These are phyloP conservation scores for Muraenolepis orangiensis DNA, from an alignment of 2,797 vertebrate genomes.

Conservation along the genomic window DNA sequence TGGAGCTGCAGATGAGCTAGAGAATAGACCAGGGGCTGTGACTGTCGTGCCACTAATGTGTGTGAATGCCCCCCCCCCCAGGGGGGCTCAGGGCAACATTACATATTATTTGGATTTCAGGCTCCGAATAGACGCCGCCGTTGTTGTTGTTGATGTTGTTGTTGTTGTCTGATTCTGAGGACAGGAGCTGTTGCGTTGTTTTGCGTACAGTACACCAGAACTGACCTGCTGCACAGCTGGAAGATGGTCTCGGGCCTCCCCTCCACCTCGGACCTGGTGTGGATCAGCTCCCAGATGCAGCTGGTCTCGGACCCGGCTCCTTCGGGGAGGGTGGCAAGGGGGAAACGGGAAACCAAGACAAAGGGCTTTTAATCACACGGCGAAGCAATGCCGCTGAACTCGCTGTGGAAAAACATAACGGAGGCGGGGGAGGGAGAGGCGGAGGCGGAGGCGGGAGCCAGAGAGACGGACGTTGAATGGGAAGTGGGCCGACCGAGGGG, in stretches of 20 bases:
- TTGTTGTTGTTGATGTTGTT: neutral
- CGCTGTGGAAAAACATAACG: neutral
- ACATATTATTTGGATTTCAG: neutral
- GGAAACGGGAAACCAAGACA: constrained; percentile 52
- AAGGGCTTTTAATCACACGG: neutral
- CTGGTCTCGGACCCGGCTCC: constrained; percentile 83
- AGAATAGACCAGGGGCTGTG: neutral
- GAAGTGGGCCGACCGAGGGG: constrained; percentile 11
- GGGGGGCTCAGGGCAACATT: constrained; percentile 2
- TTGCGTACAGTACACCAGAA: too few species aligned
- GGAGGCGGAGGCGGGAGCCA: neutral
- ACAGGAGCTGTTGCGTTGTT: too few species aligned
- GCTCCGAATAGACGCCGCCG: neutral
- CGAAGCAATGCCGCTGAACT: neutral
- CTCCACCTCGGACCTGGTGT: constrained; percentile 90
- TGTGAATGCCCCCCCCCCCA: neutral
- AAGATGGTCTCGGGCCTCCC: constrained; percentile 93
- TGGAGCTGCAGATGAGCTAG: neutral
- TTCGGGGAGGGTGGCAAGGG: constrained; percentile 31
- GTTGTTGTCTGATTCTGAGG: too few species aligned
- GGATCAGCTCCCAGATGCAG: constrained; percentile 94
- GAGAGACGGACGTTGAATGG: constrained; percentile 4
- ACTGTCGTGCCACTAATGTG: neutral
- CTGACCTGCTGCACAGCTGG: constrained; percentile 94
- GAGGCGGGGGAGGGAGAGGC: constrained; percentile 1